Base-by-base conservation (phyloP, 1,140 invertebrate genomes). In the Drosophila paulistorum region DNA sequence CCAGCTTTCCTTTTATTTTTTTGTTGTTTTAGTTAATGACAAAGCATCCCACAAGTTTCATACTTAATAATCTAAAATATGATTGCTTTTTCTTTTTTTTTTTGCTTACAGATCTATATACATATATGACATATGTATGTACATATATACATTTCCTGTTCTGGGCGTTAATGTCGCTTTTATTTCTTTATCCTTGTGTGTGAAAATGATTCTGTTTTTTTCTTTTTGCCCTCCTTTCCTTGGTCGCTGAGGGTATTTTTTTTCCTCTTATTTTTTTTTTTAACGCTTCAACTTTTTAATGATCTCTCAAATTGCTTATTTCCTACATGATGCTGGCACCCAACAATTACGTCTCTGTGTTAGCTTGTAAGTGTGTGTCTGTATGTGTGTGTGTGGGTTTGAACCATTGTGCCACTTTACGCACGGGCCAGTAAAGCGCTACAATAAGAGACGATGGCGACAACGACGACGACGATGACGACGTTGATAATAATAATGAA, bases 251-350 rank as follows among this genome's bases (percentile, higher is more conserved):
- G 51, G 17, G 1, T 60, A 30, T 30, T 30, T 63, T 45, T 45
- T 20, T 66, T 65, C 23, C 35, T 23, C 57, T 65, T 37, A 30
- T 30, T 7, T 69, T 33, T 69, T 33, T 74, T 73, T 84, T 76
- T 82, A 66, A 62, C 79, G 83, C 76, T 87, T 89, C 71, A 87
- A 87, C 84, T 89, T 89, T 89, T 89, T 89, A 89, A 89, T 89
- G 84, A 89, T 89, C 84, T 89, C 84, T 83, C 84, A 89, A 89
- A 89, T 89, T 89, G 84, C 84, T 89, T 89, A 89, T 89, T 89
- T 89, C 84, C 84, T 90, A 89, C 84, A 89, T 77, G 64, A 79
- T 79, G 80, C 80, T 83, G 81, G 61, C 73, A 77, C 77, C 48
- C 77, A 80, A 77, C 80, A 87, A 87, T 89, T 89, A 87, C 82